Evolutionary conservation across 2,888 invertebrate species (phyloP), one percentile per base, ranked within the genome.

Genomic region (Ceratothoa steindachneri): DNA sequence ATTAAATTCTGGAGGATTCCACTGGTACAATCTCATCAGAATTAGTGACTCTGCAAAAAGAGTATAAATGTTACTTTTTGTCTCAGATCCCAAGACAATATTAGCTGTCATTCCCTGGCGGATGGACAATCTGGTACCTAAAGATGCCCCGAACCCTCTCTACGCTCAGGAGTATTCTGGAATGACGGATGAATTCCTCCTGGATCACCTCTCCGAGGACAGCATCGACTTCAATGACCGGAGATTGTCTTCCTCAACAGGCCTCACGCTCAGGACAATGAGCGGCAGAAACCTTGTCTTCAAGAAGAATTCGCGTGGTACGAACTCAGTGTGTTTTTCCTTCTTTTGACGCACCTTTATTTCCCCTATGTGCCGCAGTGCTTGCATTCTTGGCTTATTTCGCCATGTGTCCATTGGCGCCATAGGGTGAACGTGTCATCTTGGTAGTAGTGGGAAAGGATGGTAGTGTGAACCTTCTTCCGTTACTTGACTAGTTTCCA

Each of bases 71-170:
- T 41, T 15, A 41, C 15, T 41, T 15, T 41, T 41, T 41, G 15
- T 41, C 15, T 41, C 41, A 60, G 60, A 24, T 2, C 60, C 60
- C 2, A 60, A 60, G 24, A 60, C 60, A 22, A 24, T 60, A 22
- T 60, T 60, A 60, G 60, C 27, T 1, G 60, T 60, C 3, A 24
- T 24, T 2, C 60, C 60, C 1, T 60, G 12, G 12, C n/a, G 27
- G 24, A 60, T 60, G 60, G 2, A 12, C 60, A 60, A 60, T 60
- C 3, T 60, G 22, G 27, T 60, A 12, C 60, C 60, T 60, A n/a
- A 60, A 60, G 60, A 60, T 60, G 60, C 60, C 2, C 60, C 60
- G 12, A n/a, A 60, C 24, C 60, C 60, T 24, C 60, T 60, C 27
- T 60, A 3, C 27, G 24, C 22, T 60, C 2, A n/a, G 1, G 22